Conservation (phyloP, 1,140 invertebrate species). For the Araneus ventricosus region DNA sequence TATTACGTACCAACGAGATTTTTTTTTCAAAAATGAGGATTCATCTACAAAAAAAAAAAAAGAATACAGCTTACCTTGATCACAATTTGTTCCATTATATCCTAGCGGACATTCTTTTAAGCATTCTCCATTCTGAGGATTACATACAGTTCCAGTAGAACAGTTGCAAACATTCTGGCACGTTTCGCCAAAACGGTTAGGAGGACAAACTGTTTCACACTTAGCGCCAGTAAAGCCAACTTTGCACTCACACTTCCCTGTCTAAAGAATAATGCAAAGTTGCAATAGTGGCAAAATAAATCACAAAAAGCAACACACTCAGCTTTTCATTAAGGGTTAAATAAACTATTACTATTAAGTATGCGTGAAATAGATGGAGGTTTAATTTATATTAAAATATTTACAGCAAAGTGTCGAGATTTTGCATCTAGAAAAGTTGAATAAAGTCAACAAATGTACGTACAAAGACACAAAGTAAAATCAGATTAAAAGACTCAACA, state of each 20-base stretch:
- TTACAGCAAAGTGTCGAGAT: background rate
- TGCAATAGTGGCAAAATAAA: slow-evolving; percentile 46
- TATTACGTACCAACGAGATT: background rate
- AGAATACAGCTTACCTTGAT: slow-evolving; percentile 76
- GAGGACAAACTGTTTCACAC: slow-evolving; percentile 89
- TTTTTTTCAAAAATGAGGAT: background rate
- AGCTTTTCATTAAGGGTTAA: background rate
- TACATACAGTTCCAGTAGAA: slow-evolving; percentile 88
- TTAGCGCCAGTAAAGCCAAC: slow-evolving; percentile 80
- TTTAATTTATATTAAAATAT: background rate
- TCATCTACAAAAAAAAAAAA: background rate
- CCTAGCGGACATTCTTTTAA: slow-evolving; percentile 74
- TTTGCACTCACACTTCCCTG: slow-evolving; percentile 91
- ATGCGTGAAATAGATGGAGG: background rate
- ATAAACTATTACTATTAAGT: background rate
- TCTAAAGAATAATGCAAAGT: slow-evolving; percentile 68
- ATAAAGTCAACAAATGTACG: background rate
- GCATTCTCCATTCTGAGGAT: slow-evolving; percentile 83
- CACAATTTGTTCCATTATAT: slow-evolving; percentile 74
- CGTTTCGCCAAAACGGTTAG: slow-evolving; percentile 65
- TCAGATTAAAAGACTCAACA: background rate
- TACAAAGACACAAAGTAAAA: background rate
- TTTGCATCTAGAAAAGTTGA: background rate
- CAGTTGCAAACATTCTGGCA: slow-evolving; percentile 82
- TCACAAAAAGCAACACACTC: background rate